Evolutionary conservation across 2,888 invertebrate species (phyloP), one percentile per base, ranked within the genome.

Genomic region (Acronicta psi): DNA sequence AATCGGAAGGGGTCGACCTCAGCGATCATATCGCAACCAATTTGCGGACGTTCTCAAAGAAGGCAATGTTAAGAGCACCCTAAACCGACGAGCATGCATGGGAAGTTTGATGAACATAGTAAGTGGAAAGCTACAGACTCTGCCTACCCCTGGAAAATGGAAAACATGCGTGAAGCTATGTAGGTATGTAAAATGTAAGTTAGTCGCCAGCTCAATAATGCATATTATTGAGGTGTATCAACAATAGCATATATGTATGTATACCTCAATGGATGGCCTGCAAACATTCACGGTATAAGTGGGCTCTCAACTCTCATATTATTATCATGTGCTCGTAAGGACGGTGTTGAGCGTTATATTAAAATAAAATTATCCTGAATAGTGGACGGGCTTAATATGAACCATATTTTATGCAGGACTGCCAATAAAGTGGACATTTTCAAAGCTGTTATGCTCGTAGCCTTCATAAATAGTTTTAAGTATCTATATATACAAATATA

Each of bases 281-380:
- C 55, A 14, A 46, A 67, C 38, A 40, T 43, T 60, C 25, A 16
- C 31, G 29, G 18, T 50, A 11, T 23, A 44, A 56, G 61, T 44
- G 37, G 40, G 17, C 41, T 45, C 11, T 49, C 17, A 11, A 17
- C 11, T 0, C 0, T 34, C n/a, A n/a, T 34, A 34, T 34, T n/a
- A 34, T 8, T 25, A 25, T 7, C 8, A 25, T n/a, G 34, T 34
- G n/a, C 34, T 34, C n/a, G n/a, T 34, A 34, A 5, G 13, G 6
- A 6, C n/a, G 34, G n/a, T n/a, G n/a, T 13, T n/a, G 31, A 13
- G 31, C 2, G 31, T 5, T 31, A 31, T 31, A 31, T 31, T 34
- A 6, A 6, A 13, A n/a, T 34, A 34, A n/a, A 34, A 36, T 38
- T 44, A 34, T n/a, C 3, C 16, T 13, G 0, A 37, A 16, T 0